Percentiles rank a stretch among this genome's conserved stretches.
These are phyloP conservation scores for Fragum whitleyi DNA, from an alignment of 2,888 invertebrate genomes.

Conservation along the genomic window DNA sequence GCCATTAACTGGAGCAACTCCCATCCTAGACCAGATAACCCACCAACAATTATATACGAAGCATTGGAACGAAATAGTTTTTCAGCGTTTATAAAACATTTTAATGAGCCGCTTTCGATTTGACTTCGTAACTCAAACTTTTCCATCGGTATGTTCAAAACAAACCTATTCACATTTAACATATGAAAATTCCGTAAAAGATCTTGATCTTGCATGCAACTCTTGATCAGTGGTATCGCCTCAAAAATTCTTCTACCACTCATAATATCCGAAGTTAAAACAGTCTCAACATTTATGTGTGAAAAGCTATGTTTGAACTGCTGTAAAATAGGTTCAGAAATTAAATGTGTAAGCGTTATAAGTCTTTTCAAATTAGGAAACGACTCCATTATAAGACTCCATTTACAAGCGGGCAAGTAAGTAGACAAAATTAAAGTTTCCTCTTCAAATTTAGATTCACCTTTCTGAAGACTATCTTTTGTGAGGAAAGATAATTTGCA, in stretches of 20 bases:
- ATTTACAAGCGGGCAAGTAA: not conserved
- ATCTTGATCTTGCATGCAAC: not conserved
- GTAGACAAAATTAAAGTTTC: not conserved
- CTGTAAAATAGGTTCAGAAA: not conserved
- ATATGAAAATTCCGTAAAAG: no score
- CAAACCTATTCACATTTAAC: no score
- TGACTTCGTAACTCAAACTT: not conserved
- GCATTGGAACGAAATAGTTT: constrained; percentile 34
- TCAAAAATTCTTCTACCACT: not conserved
- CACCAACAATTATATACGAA: constrained; percentile 69
- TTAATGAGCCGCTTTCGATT: constrained; percentile 30
- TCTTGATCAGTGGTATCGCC: not conserved
- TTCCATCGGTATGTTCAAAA: not conserved
- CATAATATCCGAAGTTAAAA: not conserved
- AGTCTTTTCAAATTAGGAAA: not conserved
- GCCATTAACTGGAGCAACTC: constrained; percentile 60
- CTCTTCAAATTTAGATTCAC: not conserved
- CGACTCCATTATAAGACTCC: not conserved
- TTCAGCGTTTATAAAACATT: constrained; percentile 48
- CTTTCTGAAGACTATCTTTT: not conserved
- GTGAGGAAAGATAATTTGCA: not conserved
- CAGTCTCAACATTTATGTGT: not conserved
- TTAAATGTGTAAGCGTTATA: not conserved
- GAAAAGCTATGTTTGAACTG: not conserved
- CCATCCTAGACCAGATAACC: constrained; percentile 75